These are phyloP conservation scores for Cheilosia impressa DNA, from an alignment of 2,888 invertebrate genomes.

Conservation along the genomic window DNA sequence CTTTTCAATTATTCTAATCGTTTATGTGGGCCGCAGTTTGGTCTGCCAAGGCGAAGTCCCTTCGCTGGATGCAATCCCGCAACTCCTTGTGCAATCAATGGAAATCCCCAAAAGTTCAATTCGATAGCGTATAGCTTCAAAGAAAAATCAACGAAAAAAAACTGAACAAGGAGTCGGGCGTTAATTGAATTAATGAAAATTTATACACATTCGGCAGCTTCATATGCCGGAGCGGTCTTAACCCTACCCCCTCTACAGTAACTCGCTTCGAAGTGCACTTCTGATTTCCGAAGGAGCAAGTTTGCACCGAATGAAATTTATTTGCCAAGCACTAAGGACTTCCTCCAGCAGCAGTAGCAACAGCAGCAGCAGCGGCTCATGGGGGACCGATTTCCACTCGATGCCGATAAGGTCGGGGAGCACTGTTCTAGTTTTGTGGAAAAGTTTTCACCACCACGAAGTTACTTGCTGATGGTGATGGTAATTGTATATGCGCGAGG, in stretches of 20 bases:
- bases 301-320: conserved; percentile 72
- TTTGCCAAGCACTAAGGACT: conserved; percentile 73
- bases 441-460: conserved; percentile 64
- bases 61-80: conserved; percentile 23
- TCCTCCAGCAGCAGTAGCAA: conserved; percentile 26
- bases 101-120: conserved; percentile 68
- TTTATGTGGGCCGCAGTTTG: conserved; percentile 18
- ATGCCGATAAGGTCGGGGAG: conserved; percentile 59
- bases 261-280: conserved; percentile 61
- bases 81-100: conserved; percentile 47
- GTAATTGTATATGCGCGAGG: conserved; percentile 67
- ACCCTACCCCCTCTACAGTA: conserved; percentile 38
- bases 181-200: conserved; percentile 76
- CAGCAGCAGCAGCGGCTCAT: conserved; percentile 37
- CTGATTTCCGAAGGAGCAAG: conserved; percentile 71
- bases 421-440: conserved; percentile 15
- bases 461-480: conserved; percentile 63
- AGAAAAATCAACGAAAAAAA: not conserved
- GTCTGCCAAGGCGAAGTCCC: not conserved
- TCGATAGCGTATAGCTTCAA: conserved; percentile 17
- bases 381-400: conserved; percentile 69
- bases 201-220: conserved; percentile 65
- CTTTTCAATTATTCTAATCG: conserved; percentile 75
- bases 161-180: conserved; percentile 42
- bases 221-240: conserved; percentile 54